Evolutionary conservation across 2,113 vertebrate species (phyloP), one percentile per base, ranked within the genome.

Genomic region (Raja brachyura): DNA sequence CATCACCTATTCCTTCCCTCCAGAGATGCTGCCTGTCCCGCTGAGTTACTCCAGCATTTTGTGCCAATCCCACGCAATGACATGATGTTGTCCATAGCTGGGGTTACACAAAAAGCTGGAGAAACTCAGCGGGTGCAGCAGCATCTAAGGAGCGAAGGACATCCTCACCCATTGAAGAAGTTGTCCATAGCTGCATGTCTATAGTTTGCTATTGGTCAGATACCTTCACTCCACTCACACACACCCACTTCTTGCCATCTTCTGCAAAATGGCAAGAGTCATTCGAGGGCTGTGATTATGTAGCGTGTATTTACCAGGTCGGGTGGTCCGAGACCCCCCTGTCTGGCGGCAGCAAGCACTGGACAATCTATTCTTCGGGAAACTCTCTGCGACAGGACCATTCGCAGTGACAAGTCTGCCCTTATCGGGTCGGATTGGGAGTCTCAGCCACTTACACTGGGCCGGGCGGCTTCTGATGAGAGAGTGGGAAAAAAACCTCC

Each of bases 401-500:
- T 92, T 25, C 22, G 90, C 33, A 54, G 66, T 54, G 90, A 73
- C 39, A 73, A 73, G 63, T 31, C 76, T 63, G 76, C 14, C 61
- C 66, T 93, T 93, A 81, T 81, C 76, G 10, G n/a, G 6, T 83
- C 39, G 3, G 93, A 81, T 61, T 93, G 76, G 25, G 83, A 68
- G 93, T 16, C 68, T n/a, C 33, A 68, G 68, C 76, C 28, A 74
- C 54, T 73, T 74, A 59, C 70, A 85, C 31, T 54, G 68, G 73
- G 20, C 28, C 33, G 13, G 39, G 28, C 33, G 5, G 90, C 11
- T 92, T 14, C 70, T 63, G 68, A 78, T 76, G 73, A 93, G 93
- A 93, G 94, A 94, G 78, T 93, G 94, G 96, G n/a, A n/a, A n/a
- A 94, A 48, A 95, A 93, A 96, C 93, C 95, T 95, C 94, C 94